Percentiles rank a stretch among this genome's conserved stretches.
Evolutionary conservation across 2,888 invertebrate species (phyloP).

Genomic region (Amblyjoppa fuscipennis): DNA sequence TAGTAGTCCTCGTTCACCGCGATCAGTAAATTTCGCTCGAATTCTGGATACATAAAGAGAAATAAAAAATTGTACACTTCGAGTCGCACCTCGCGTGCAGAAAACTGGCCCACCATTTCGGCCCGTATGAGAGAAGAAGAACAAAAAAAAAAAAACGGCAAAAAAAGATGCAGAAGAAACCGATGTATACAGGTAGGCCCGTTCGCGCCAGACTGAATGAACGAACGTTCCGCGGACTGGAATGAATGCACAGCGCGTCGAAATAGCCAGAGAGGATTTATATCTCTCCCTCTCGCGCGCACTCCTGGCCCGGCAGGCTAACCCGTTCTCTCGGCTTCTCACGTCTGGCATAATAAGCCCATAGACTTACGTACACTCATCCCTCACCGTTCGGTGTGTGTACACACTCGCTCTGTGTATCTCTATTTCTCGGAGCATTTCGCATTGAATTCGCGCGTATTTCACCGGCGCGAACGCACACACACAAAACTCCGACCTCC

Average conservation of each 20-base stretch:
- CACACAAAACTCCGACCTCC: constrained; percentile 15
- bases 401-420: constrained; percentile 39
- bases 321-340: constrained; percentile 67
- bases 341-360: constrained; percentile 69
- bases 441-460: constrained; percentile 77
- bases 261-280: constrained; percentile 64
- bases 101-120: constrained; percentile 3
- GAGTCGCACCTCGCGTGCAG: constrained; percentile 17
- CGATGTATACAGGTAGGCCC: constrained; percentile 58
- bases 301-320: constrained; percentile 30
- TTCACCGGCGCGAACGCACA: constrained; percentile 54
- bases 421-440: constrained; percentile 74
- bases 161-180: neutral
- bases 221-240: constrained; percentile 69
- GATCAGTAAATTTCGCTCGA: neutral
- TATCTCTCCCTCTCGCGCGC: constrained; percentile 41
- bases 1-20: neutral
- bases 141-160: constrained; percentile 12
- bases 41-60: neutral
- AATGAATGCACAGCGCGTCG: constrained; percentile 70
- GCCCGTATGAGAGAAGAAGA: constrained; percentile 5
- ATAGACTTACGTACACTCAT: constrained; percentile 62
- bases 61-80: neutral
- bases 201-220: constrained; percentile 69
- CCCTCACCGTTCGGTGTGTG: constrained; percentile 21